Evolutionary conservation across 2,888 invertebrate genomes (phyloP), one percentile per base, ranked within the genome.

Genomic region (Meloe dianella): DNA sequence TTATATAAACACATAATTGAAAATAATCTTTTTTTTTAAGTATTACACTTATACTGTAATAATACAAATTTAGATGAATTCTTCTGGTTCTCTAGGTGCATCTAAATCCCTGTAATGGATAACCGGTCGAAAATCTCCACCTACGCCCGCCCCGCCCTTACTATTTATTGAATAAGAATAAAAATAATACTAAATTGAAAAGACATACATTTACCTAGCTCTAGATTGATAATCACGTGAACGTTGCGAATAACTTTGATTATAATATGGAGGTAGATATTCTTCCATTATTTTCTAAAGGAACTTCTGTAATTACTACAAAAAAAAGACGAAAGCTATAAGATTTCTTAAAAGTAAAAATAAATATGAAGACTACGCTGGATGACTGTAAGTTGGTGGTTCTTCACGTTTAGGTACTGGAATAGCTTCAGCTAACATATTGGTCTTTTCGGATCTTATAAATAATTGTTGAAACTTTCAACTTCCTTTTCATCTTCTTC

Each of bases 401-500:
- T 85, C 81, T 64, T 87, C 86, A 38, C 86, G 82, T 56, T 84
- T 83, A 61, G 83, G 84, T n/a, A 84, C 81, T 29, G 86, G 85
- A 14, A 86, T 84, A 80, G 94, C 92, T 84, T 97, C 97, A 8
- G 96, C 93, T 74, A 97, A 87, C 84, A 95, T n/a, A n/a, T 94
- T 9, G 98, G 98, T 58, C 98, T 89, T 77, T 97, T 96, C 5
- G 96, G 93, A 86, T 99, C 99, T 74, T 91, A 89, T 77, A 93
- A 85, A 85, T 98, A 99, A 83, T 97, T 97, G 85, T 99, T 99
- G 86, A 98, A 99, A 84, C 96, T 99, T 77, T 95, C 90, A 65
- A 97, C 98, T 86, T 98, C 98, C 79, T 96, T 95, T 72, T 94
- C 94, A 1, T 98, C 98, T 85, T 98, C 98, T 47, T 98, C 96